Base-by-base conservation (phyloP, 2,797 vertebrate species). In the Danio albolineatus region DNA sequence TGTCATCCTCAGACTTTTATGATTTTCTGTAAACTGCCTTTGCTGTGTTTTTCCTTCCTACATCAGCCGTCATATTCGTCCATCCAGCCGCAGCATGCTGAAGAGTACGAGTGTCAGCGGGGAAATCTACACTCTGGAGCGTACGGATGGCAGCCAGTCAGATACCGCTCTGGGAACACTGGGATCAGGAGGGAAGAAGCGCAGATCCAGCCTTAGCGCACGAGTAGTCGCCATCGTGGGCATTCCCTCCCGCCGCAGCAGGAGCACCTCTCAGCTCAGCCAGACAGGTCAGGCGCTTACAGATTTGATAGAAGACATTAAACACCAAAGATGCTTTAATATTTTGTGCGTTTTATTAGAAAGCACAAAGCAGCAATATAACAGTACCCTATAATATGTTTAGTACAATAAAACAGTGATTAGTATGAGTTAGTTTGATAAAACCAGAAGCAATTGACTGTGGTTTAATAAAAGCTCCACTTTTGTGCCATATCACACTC, bases 101-200 rank as follows among this genome's bases (percentile, higher is more conserved):
- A 98, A 97, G 93, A 99, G 97, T 94, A 98, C 95, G 92, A 99
- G 98, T 78, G 93, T 98, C 85, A 98, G 97, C 51, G 96, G 96
- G 43, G 97, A 99, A 92, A 97, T 99, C 73, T 99, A 98, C 83
- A 93, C 95, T 76, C 91, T 97, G 92, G 98, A 99, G 85, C 97
- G 95, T 73, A 95, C 95, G 16, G 98, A 99, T 0, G 98, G 98
- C 90, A 99, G 98, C 88, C 98, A 99, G 89, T 99, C 98, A 0
- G 98, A 99, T 91, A 99, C 98, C 0, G 98, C 97, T 16, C 95
- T 99, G 83, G 97, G 97, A 60, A 95, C 91, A 48, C 92, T 98
- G 43, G 96, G 96, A 76, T 93, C 92, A 74, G 95, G 95, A 74
- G 95, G 95, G 87, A 99, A 99, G 94, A 97, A 97, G 87, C 94